Evolutionary conservation across 2,113 vertebrate genomes (phyloP), one percentile per base, ranked within the genome.

Genomic region (Ictidomys tridecemlineatus): DNA sequence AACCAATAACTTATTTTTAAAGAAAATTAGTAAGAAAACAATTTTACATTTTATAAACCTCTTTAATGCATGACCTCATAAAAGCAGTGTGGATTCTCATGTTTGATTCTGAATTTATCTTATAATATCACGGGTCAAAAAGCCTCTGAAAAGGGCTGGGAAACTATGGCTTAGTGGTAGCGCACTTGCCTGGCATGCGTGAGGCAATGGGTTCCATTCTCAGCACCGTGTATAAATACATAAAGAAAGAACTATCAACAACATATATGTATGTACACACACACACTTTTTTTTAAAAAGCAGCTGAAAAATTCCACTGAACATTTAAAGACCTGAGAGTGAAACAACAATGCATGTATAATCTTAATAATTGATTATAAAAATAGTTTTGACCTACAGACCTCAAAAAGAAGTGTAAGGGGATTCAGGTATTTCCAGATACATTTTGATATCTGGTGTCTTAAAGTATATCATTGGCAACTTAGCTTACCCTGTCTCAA

Each of bases 101-200:
- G 61, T 39, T 65, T 91, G 82, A 30, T 88, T 87, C 48, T 82
- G 39, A 86, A 63, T 95, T 85, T 74, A 93, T 84, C 18, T 89
- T 48, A 91, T 4, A 1, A 22, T 90, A 51, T 42, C 51, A 70
- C 8, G 39, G 67, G 63, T 74, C 70, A 94, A 5, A 56, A 89
- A 89, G 4, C 63, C 45, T 88, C 30, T 80, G 28, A 13, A 51
- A 51, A 51, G 48, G 48, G 48, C 12, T 51, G 48, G 48, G 48
- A n/a, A n/a, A 11, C 48, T 51, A 13, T 13, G 48, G 11, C 48
- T 51, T 13, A 51, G 48, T 12, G 48, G 48, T 51, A 51, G 48
- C 12, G 48, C 48, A 51, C 48, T 51, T 51, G 48, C 48, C 48
- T 51, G 48, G 48, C 48, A 51, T 51, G 48, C 13, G 48, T 13